Conservation (phyloP, 2,888 invertebrate species). For the Orthosia gracilis region DNA sequence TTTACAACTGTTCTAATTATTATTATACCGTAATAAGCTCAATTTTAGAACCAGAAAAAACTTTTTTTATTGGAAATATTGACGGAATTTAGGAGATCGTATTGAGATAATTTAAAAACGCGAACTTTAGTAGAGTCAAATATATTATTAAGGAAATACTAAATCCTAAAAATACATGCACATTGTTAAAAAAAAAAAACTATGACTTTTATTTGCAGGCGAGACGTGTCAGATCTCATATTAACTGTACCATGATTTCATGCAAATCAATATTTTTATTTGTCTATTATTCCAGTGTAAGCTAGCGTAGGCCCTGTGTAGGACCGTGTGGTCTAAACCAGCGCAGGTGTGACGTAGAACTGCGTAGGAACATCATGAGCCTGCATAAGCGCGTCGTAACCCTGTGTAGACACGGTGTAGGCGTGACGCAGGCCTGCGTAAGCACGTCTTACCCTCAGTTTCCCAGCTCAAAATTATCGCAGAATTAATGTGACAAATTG, state of each 20-base stretch:
- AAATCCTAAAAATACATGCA: neutral
- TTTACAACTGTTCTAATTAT: too few relatives aligned
- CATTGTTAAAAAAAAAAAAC: neutral
- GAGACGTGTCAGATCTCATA: too few relatives aligned
- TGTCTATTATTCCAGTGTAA: neutral
- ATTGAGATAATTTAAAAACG: neutral
- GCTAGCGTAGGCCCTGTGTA: neutral
- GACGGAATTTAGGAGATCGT: neutral
- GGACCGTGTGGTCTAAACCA: neutral
- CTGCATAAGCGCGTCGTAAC: neutral
- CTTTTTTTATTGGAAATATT: neutral
- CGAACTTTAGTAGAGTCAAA: neutral
- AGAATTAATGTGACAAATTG: too few relatives aligned
- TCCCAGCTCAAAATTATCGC: too few relatives aligned
- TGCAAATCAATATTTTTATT: too few relatives aligned
- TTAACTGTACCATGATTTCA: too few relatives aligned
- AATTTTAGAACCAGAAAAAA: neutral
- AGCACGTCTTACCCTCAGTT: too few relatives aligned
- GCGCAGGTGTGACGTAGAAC: neutral
- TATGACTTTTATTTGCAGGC: neutral
- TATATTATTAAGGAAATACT: neutral
- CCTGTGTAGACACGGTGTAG: neutral
- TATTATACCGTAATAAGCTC: too few relatives aligned
- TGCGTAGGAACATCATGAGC: neutral
- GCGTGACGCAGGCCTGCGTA: neutral